phyloP scores from a whole-genome alignment of 2,888 invertebrate species.

The Melieria crassipennis region DNA sequence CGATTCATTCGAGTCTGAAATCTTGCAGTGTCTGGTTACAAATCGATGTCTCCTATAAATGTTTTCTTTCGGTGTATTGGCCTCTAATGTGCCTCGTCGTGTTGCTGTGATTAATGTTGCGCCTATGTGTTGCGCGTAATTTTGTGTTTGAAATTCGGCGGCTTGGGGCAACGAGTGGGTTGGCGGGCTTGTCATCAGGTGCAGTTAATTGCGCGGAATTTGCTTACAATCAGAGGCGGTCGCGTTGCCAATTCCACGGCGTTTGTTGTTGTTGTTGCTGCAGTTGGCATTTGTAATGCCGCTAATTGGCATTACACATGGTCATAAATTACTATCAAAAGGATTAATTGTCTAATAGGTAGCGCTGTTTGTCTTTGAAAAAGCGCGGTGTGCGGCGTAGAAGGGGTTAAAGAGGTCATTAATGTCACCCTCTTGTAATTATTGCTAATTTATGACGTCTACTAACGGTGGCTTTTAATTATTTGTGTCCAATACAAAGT shows the following conservation, averaged over 20 bases:
- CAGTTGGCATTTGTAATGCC: constrained; percentile 14
- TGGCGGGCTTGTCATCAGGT: constrained; percentile 52
- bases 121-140: too few species aligned
- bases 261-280: constrained; percentile 9
- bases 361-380: neutral
- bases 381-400: neutral
- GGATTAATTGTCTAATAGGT: constrained; percentile 15
- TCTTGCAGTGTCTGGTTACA: too few species aligned
- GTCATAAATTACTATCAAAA: constrained; percentile 27
- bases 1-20: too few species aligned
- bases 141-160: too few species aligned
- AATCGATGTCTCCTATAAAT: too few species aligned
- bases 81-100: too few species aligned
- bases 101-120: too few species aligned
- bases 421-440: constrained; percentile 29
- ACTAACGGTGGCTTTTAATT: too few species aligned
- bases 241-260: neutral
- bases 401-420: constrained; percentile 28
- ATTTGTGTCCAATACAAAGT: too few species aligned
- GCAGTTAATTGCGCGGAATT: constrained; percentile 62
- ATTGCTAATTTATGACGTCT: constrained; percentile 29
- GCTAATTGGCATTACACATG: constrained; percentile 30
- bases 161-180: too few species aligned
- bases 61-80: too few species aligned
- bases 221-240: constrained; percentile 27